Evolutionary conservation across 2,113 vertebrate genomes (phyloP).

Genomic region (Saimiri boliviensis): DNA sequence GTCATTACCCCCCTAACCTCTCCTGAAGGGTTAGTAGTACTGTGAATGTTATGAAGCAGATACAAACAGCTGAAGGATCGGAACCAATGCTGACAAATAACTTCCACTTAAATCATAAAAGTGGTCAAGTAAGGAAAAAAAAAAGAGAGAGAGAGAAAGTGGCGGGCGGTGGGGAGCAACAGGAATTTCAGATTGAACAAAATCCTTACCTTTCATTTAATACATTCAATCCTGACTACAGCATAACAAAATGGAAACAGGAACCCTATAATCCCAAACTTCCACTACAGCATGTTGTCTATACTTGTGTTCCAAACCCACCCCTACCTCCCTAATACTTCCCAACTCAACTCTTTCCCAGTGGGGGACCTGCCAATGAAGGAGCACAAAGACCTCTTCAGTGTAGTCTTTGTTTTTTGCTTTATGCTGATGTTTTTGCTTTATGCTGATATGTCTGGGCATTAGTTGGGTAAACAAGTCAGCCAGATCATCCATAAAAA

Average conservation of each 20-base stretch:
- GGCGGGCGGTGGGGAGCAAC: neutral
- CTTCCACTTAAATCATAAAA: constrained; percentile 41
- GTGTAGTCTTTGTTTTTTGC: constrained; percentile 98
- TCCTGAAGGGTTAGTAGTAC: constrained; percentile 65
- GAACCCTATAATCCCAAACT: constrained; percentile 84
- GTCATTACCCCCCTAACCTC: constrained; percentile 41
- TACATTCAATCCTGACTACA: constrained; percentile 74
- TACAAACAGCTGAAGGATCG: constrained; percentile 72
- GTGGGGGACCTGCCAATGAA: constrained; percentile 96
- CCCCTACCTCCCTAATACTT: constrained; percentile 32
- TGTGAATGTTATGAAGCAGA: constrained; percentile 76
- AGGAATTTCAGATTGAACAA: constrained; percentile 72
- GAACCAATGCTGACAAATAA: constrained; percentile 73
- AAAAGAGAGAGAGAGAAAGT: neutral
- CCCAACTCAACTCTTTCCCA: constrained; percentile 85
- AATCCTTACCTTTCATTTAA: constrained; percentile 76
- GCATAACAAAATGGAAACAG: constrained; percentile 81
- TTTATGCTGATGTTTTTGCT: no score
- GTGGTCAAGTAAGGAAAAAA: constrained; percentile 44
- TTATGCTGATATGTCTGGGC: constrained; percentile 93
- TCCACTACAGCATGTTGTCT: constrained; percentile 81
- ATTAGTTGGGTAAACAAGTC: constrained; percentile 92
- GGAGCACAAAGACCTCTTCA: constrained; percentile 96
- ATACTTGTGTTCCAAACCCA: constrained; percentile 80
- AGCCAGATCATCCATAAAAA: constrained; percentile 94